Base-by-base conservation (phyloP, 2,888 invertebrate species). In the Macrosiphum euphorbiae region DNA sequence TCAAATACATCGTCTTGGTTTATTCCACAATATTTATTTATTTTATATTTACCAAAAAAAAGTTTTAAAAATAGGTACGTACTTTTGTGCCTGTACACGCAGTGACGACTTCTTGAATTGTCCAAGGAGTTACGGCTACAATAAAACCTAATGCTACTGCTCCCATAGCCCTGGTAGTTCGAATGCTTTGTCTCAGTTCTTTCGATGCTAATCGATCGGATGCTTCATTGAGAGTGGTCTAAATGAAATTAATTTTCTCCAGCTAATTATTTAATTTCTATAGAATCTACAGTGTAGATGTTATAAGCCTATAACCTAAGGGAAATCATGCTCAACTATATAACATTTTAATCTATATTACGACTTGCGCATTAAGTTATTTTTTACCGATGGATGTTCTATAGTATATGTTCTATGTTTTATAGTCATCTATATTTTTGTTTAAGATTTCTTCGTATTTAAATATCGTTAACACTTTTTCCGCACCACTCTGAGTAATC, bases 141-240 rank as follows among this genome's bases (percentile, higher is more conserved):
- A 98, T 98, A 96, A 98, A 98, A 94, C 98, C 98, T 95, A 98
- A 96, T 94, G 98, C 98, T 97, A 98, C 98, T 91, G 98, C 98
- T 0, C 98, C 98, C 98, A 98, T 98, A 95, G 98, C 98, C 95
- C 98, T 96, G 85, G 98, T 98, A 35, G 98, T 98, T 95, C 97
- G 97, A 90, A 98, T 97, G 95, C 97, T 98, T 95, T 98, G 97
- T 94, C 97, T 97, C 41, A 94, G 52, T 95, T 98, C 96, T 95
- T 97, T 94, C 20, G 93, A 90, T 8, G 84, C 50, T 44, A 90
- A 47, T 35, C 50, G 85, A 28, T 94, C 93, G 2, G 93, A 94
- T 41, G 86, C 84, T 50, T 94, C 93, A 7, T 94, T 86, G 5
- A 90, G 61, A 24, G 85, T 13, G 35, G 67, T 94, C 93, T 94